Conservation (phyloP, 2,113 vertebrate genomes). For the Colaptes auratus region DNA sequence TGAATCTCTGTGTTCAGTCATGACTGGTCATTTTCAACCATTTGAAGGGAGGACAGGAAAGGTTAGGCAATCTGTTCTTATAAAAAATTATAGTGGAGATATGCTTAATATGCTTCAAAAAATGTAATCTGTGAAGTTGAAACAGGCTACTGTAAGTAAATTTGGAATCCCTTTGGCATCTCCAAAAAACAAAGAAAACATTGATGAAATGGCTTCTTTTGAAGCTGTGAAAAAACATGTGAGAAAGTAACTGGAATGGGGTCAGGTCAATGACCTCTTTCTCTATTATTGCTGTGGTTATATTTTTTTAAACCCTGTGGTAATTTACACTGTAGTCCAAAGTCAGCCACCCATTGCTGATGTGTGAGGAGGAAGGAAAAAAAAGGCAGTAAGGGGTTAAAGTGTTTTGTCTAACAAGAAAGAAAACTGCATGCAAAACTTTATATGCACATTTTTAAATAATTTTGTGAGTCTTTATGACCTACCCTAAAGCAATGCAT, state of each 20-base stretch:
- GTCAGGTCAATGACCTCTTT: not conserved
- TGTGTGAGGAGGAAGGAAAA: not conserved
- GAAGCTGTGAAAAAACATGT: not conserved
- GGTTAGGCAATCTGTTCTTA: not conserved
- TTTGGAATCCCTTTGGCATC: not conserved
- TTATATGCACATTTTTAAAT: not conserved
- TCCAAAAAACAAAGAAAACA: not conserved
- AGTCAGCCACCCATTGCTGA: not conserved
- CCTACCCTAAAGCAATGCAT: not conserved
- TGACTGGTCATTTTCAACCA: not conserved
- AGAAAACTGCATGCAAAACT: not conserved
- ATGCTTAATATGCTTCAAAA: not conserved
- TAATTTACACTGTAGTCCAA: not conserved
- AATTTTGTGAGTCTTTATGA: not conserved
- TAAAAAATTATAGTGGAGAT: not conserved
- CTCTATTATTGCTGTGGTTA: not conserved
- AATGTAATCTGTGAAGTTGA: not conserved
- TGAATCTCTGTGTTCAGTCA: not conserved
- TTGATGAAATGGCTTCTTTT: not conserved
- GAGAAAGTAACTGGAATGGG: not conserved
- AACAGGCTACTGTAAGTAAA: not conserved
- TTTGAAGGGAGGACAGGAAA: not conserved
- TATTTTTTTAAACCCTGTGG: not conserved
- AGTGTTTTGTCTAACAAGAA: not conserved
- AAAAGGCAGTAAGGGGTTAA: not conserved